Percentiles rank a stretch among this genome's conserved stretches.
These are phyloP conservation scores for Phycodurus eques DNA, from an alignment of 2,113 vertebrate genomes.

Conservation along the genomic window DNA sequence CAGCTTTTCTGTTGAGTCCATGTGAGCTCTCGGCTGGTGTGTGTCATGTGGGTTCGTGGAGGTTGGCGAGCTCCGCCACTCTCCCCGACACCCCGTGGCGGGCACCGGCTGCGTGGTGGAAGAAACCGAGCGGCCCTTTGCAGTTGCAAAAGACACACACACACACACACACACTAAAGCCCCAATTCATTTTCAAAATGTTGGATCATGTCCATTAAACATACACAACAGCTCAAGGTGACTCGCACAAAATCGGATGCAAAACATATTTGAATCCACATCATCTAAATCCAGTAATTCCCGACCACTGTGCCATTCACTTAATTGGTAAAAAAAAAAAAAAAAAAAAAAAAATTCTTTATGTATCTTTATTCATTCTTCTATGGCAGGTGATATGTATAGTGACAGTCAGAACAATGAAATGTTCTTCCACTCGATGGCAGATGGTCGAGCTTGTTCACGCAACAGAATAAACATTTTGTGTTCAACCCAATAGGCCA, in stretches of 20 bases:
- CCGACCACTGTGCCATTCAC: too few relatives aligned
- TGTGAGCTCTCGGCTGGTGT: slow-evolving; percentile 24
- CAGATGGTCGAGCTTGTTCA: too few relatives aligned
- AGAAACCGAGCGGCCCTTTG: slow-evolving; percentile 36
- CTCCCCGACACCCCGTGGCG: slow-evolving; percentile 25
- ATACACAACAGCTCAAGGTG: background rate
- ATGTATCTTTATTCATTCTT: too few relatives aligned
- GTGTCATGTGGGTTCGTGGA: slow-evolving; percentile 53
- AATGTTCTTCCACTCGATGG: too few relatives aligned
- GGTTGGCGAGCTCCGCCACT: slow-evolving; percentile 45
- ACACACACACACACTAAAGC: slow-evolving; percentile 15
- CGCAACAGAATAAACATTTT: too few relatives aligned
- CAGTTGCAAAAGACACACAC: slow-evolving; percentile 46
- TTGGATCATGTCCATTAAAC: slow-evolving; percentile 17
- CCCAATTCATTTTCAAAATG: slow-evolving; percentile 10
- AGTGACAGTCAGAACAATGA: too few relatives aligned
- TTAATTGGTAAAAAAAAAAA: too few relatives aligned
- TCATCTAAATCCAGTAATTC: too few relatives aligned
- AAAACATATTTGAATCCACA: background rate
- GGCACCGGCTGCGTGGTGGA: slow-evolving; percentile 33
- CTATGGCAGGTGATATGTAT: too few relatives aligned
- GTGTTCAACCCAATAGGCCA: too few relatives aligned
- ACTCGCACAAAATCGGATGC: slow-evolving; percentile 1
- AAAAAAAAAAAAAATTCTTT: too few relatives aligned
- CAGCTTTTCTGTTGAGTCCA: background rate